Evolutionary conservation across 1,140 invertebrate genomes (phyloP), one percentile per base, ranked within the genome.

Genomic region (Drosophila simulans): DNA sequence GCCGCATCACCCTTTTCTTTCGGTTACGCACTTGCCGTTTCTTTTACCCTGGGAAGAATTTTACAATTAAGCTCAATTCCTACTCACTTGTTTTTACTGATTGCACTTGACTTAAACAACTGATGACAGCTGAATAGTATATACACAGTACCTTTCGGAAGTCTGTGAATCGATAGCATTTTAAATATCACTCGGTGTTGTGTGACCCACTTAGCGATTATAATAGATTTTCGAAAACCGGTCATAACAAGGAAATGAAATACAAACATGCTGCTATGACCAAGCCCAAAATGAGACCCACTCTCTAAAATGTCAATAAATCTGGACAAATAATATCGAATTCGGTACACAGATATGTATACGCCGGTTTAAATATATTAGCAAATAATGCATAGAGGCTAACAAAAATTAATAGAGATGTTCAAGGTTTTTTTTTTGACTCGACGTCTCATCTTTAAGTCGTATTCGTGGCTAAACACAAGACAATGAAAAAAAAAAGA

Each of bases 41-140:
- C 20, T 37, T 40, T 49, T 34, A 5, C 31, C 42, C 4, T 59
- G 20, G 13, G 51, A 25, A 60, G 42, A 51, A 58, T 46, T 56
- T 42, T 80, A 68, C 82, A 90, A 90, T 90, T 90, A 73, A 83
- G 80, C 80, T 76, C 77, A 86, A 90, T 88, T 90, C 71, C 63
- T 66, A 34, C 45, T 56, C 37, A 40, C 27, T 5, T 15, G 48
- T 34, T 17, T 45, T 34, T 15, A 43, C 40, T 66, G 34, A 64
- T 57, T 83, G 78, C 83, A 88, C 80, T 85, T 77, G 56, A 63
- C 55, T 66, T 48, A 77, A 89, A 83, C 83, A 84, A 83, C 82
- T 86, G 77, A 63, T 66, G 58, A 45, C 43, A 27, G 58, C 42
- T 58, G 13, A 1, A 31, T 31, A 31, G 37, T 42, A 48, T 39